phyloP scores from a whole-genome alignment of 2,113 vertebrate genomes.

The Alligator sinensis region DNA sequence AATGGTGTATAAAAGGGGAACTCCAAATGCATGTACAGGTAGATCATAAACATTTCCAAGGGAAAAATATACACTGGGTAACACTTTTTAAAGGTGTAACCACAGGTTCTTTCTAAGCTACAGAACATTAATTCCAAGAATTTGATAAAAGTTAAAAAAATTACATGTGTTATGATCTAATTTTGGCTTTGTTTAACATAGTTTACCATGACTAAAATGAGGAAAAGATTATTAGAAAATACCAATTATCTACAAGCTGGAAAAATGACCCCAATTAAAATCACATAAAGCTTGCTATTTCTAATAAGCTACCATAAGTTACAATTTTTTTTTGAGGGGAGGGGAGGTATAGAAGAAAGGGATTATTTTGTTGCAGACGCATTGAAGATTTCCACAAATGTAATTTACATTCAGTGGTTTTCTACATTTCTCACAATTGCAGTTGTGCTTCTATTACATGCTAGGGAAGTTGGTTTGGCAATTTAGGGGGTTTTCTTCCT shows the following conservation, averaged over 20 bases:
- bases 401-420: not conserved
- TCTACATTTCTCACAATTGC: not conserved
- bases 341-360: too few species aligned
- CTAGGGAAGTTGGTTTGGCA: not conserved
- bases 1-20: not conserved
- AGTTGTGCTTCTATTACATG: not conserved
- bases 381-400: not conserved
- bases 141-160: not conserved
- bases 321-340: too few species aligned
- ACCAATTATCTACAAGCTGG: not conserved
- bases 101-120: not conserved
- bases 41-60: not conserved
- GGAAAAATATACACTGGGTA: not conserved
- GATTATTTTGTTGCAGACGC: not conserved
- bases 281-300: not conserved
- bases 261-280: not conserved
- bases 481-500: not conserved
- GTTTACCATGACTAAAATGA: not conserved
- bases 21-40: not conserved
- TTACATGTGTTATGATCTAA: not conserved
- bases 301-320: not conserved
- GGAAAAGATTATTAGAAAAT: not conserved
- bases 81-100: not conserved
- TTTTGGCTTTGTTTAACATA: not conserved
- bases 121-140: not conserved